phyloP scores from a whole-genome alignment of 2,113 vertebrate species.

The Toxotes jaculatrix region DNA sequence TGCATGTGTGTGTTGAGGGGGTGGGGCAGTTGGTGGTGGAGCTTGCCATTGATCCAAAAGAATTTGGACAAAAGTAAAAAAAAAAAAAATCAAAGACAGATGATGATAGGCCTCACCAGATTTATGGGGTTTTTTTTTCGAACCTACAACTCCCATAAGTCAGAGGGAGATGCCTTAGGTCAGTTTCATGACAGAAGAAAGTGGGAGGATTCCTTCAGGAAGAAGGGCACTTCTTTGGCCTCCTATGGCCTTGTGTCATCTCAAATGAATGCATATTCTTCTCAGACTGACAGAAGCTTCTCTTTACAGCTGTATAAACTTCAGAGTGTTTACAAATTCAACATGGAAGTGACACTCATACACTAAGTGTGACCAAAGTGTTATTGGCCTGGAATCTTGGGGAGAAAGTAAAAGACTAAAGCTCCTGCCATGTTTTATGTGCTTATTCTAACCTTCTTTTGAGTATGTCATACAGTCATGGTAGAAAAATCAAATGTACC shows the following conservation, averaged over 20 bases:
- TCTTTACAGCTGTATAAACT: not conserved
- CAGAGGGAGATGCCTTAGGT: not conserved
- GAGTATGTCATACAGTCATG: too few relatives aligned
- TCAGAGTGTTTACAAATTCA: not conserved
- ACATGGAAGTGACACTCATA: not conserved
- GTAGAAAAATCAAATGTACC: too few relatives aligned
- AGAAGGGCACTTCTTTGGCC: not conserved
- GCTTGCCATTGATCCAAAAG: not conserved
- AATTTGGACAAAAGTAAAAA: conserved; percentile 19
- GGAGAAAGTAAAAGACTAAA: too few relatives aligned
- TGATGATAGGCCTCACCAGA: conserved; percentile 31
- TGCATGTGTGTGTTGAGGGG: not conserved
- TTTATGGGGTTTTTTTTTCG: conserved; percentile 55
- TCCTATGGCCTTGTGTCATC: not conserved
- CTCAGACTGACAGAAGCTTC: not conserved
- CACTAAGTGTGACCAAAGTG: not conserved
- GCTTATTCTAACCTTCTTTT: too few relatives aligned
- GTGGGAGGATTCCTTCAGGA: conserved; percentile 13
- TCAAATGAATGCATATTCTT: not conserved
- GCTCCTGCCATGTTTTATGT: too few relatives aligned
- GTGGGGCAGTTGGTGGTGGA: not conserved
- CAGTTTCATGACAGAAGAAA: conserved; percentile 13
- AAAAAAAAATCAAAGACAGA: conserved; percentile 44
- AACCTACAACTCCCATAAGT: conserved; percentile 13
- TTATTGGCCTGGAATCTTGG: not conserved